Conservation (phyloP, 1,140 invertebrate genomes). For the Drosophila sucinea region DNA sequence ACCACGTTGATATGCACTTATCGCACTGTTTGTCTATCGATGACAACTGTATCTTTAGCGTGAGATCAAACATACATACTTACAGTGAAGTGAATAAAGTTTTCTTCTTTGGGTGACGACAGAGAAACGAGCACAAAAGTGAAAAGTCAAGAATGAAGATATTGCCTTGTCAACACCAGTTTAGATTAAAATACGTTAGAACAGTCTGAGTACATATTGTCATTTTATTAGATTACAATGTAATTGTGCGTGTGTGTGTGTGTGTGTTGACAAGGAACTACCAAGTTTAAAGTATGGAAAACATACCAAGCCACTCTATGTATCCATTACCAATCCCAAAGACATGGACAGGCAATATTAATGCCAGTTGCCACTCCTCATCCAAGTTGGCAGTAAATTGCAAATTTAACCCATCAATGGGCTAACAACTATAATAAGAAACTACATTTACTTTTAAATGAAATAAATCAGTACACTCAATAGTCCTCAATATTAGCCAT, state of each 20-base stretch:
- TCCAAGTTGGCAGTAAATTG: not conserved
- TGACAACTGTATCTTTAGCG: too few relatives aligned
- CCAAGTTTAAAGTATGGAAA: not conserved
- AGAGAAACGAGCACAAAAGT: not conserved
- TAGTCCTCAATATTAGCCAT: too few relatives aligned
- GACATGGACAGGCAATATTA: not conserved
- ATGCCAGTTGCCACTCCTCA: not conserved
- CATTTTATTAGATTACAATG: conserved; percentile 62
- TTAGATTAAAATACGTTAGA: not conserved
- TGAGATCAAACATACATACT: too few relatives aligned
- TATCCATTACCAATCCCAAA: not conserved
- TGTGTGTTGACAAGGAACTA: not conserved
- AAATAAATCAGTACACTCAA: too few relatives aligned
- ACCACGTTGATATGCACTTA: too few relatives aligned
- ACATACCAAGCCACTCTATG: not conserved
- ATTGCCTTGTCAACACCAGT: conserved; percentile 1
- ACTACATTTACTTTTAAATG: too few relatives aligned
- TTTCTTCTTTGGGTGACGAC: too few relatives aligned
- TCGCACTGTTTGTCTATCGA: too few relatives aligned
- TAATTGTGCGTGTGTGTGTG: conserved; percentile 6
- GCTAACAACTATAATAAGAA: too few relatives aligned
- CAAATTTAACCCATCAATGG: not conserved
- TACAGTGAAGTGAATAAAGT: too few relatives aligned
- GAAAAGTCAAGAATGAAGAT: not conserved
- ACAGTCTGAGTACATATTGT: conserved; percentile 23